Evolutionary conservation across 2,797 vertebrate genomes (phyloP), one percentile per base, ranked within the genome.

Genomic region (Enteromius anoplus): DNA sequence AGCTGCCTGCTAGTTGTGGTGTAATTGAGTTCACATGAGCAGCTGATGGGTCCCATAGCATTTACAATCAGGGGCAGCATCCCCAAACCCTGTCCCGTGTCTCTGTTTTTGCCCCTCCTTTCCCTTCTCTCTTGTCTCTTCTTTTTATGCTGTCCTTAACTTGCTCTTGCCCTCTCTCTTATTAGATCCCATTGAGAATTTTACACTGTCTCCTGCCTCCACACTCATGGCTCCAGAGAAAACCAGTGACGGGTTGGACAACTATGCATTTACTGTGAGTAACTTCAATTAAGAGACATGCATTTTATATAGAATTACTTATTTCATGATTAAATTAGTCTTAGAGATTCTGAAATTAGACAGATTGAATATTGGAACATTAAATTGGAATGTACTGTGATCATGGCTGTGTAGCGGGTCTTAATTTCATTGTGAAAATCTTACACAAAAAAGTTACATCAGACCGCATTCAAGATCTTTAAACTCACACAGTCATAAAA

Each of bases 201-300:
- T 11, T n/a, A 34, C 19, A 62, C 66, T 37, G 45, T 23, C 62
- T 68, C 3, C 32, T 53, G 17, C 32, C 62, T 72, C 86, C 73
- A 85, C 85, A 78, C 71, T 78, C 42, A 94, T 90, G 93, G 89
- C 92, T 88, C 91, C 92, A 72, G 93, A 94, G 62, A 96, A 94
- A 90, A 90, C 94, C 6, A 90, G 88, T 69, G 94, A 94, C 9
- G 93, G 93, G 29, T 88, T 94, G 14, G 93, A 95, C 75, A 96
- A 93, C 88, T 94, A 93, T 76, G 86, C 90, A 19, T 97, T 96
- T 82, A 49, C 91, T 86, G 97, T 97, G 89, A 97, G 97, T 96
- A 88, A 66, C 4, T 10, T 81, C 0, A 3, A 10, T 45, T 66
- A 23, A 66, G 15, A 23, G 40, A 49, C 10, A 77, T 15, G 19